Conservation (phyloP, 2,888 invertebrate species). For the Temnothorax unifasciatus region DNA sequence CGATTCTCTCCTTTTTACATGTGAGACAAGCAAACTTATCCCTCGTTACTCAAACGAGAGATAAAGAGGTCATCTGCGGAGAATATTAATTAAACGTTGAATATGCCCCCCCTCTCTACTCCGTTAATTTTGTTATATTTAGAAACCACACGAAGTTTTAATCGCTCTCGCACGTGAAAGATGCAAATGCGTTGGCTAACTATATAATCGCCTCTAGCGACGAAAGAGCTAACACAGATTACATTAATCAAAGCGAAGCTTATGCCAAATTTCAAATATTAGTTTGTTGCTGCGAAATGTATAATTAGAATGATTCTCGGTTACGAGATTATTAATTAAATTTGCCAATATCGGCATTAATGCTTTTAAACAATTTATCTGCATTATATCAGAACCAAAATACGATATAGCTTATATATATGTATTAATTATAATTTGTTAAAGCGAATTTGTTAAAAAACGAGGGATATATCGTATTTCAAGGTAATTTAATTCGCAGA, state of each 20-base stretch:
- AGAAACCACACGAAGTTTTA: constrained; percentile 16
- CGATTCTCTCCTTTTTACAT: background rate
- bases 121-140: background rate
- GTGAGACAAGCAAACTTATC: background rate
- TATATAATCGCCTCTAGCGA: constrained; percentile 28
- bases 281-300: background rate
- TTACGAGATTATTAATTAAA: constrained; percentile 18
- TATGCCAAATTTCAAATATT: constrained; percentile 8
- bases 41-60: background rate
- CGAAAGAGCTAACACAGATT: constrained; percentile 11
- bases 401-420: background rate
- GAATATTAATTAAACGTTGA: background rate
- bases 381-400: constrained; percentile 4
- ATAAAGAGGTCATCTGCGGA: background rate
- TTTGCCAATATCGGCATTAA: constrained; percentile 4
- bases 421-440: constrained; percentile 37
- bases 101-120: background rate
- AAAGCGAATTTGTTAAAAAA: constrained; percentile 11
- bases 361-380: constrained; percentile 27
- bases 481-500: constrained; percentile 30
- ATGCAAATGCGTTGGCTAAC: background rate
- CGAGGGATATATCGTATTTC: constrained; percentile 15
- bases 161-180: background rate
- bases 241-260: constrained; percentile 7
- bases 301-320: constrained; percentile 23